Base-by-base conservation (phyloP, 1,140 invertebrate species). In the Zeugodacus cucurbitae region DNA sequence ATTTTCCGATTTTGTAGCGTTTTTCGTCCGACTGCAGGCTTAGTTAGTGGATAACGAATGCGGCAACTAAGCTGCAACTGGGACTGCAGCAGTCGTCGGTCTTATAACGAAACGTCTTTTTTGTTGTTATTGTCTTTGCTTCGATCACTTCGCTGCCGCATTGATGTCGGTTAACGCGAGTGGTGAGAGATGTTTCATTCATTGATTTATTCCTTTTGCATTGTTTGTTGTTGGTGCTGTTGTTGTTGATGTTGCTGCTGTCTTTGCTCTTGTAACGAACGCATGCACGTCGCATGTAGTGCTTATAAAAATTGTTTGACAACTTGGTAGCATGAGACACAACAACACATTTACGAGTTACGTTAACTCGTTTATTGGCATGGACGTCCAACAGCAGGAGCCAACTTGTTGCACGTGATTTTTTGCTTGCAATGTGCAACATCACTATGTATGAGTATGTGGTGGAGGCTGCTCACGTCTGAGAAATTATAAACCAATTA, bases 1-100 rank as follows among this genome's bases (percentile, higher is more conserved):
- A 91, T 92, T 92, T 90, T 89, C 86, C 89, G 90, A 92, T 88
- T 88, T 88, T 88, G 88, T 74, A 67, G 54, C 78, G 59, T 88
- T 88, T 54, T 87, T 26, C 44, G 22, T 17, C 11, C 44, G 34
- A 17, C 67, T 26, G 64, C 58, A 34, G 4, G 67, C 67, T 74
- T 74, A 74, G 67, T 74, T 74, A 74, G 74, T 48, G n/a, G 74
- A n/a, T 82, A 41, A 82, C 67, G 14, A 74, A 2, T 54, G 48
- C 58, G 2, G 74, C n/a, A 10, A 37, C 41, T 11, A 82, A 48
- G 67, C n/a, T n/a, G n/a, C 74, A 20, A 22, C n/a, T 82, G 11
- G n/a, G 26, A 62, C 58, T 3, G 7, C 74, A n/a, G 41, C 74
- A 48, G 22, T 3, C 22, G 41, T n/a, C 48, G 41, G 17, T n/a